Base-by-base conservation (phyloP, 2,113 vertebrate species). In the Leptosomus discolor region DNA sequence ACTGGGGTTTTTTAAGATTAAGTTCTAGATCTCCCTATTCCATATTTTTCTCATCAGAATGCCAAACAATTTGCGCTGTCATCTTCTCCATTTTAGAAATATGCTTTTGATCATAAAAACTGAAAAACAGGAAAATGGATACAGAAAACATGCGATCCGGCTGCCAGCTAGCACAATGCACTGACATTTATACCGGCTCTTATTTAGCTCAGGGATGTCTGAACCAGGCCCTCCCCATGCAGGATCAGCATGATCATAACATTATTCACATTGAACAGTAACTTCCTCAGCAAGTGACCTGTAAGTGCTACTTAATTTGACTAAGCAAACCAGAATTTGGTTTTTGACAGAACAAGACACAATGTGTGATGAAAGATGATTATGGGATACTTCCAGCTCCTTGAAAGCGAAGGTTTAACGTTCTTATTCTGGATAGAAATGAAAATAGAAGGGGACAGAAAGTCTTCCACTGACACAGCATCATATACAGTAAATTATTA, bases 1-100 rank as follows among this genome's bases (percentile, higher is more conserved):
- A 17, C 39, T 41, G 6, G n/a, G n/a, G n/a, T n/a, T 65, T 26
- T 37, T 37, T 37, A 21, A 41, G 24, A 34, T 19, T 15, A 34
- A 43, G 5, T 81, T 85, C 73, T 65, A 77, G 20, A 48, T 70
- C 34, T 48, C 68, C 61, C 43, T 61, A 5, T 21, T 50, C 39
- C 27, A 15, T 15, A 14, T 58, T 88, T 73, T 64, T 74, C 69
- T 79, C 39, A 41, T 50, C 43, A 56, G 67, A 91, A 70, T 2
- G 4, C 32, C 27, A 3, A 90, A 32, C 13, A 8, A 27, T 74
- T 91, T 37, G n/a, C 1, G 0, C 0, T 11, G 18, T 37, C 4
- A 0, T 21, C 41, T 37, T 63, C 46, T 41, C 34, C 27, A 39
- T 51, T 63, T 89, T 27, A 50, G 30, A 81, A 85, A 84, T 23